Base-by-base conservation (phyloP, 2,113 vertebrate genomes). In the Electrona antarctica region DNA sequence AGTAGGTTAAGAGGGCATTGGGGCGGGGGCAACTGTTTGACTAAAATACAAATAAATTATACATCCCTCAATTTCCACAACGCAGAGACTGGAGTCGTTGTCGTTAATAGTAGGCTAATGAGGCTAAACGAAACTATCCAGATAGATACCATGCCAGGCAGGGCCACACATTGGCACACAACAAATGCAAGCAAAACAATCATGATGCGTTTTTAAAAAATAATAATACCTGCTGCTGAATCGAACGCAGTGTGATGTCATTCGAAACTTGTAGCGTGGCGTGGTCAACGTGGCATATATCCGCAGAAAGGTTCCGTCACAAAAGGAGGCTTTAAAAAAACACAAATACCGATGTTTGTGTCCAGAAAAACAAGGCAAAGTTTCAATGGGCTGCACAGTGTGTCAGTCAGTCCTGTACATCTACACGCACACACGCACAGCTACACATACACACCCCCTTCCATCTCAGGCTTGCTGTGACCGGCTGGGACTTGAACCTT, bases 401-500 rank as follows among this genome's bases (percentile, higher is more conserved):
- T 33, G 33, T 41, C 21, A 21, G 33, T 41, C 5, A 41, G 33
- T 6, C 33, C 33, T 41, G 33, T 41, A 41, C 33, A 21, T 21
- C 1, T 21, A 21, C 21, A 21, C 21, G 21, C 21, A 21, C 21
- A 21, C 21, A 21, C 21, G 21, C 48, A 11, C 52, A 69, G 68
- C 60, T 68, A 47, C 52, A 62, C 60, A 21, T 33, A 64, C 68
- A 68, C 80, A 74, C 72, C 76, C 71, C 80, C 67, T 70, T 71
- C 71, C 29, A 3, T 6, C 3, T 41, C 48, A 58, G 62, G 66
- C 80, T 71, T 10, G 71, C 64, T 78, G 14, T 74, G 58, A 67
- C 64, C 71, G 67, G 71, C 63, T 71, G 63, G 21, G 64, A 75
- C 67, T 78, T 78, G 71, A 73, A 72, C 29, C 58, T 80, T 76